These are phyloP conservation scores for Polydesmus complanatus DNA, from an alignment of 2,888 invertebrate species.

Conservation along the genomic window DNA sequence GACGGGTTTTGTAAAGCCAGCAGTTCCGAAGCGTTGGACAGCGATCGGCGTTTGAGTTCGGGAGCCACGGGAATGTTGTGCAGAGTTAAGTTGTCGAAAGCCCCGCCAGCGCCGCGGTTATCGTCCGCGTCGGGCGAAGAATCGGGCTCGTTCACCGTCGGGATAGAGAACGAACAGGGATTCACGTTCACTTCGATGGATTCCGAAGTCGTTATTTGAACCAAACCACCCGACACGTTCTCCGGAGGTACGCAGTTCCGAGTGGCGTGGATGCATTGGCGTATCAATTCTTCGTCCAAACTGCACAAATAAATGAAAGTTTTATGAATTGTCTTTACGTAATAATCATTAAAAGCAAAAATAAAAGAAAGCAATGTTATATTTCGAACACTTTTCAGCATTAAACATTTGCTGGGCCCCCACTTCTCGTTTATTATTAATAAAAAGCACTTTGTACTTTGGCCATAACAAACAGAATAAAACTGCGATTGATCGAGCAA, in stretches of 20 bases:
- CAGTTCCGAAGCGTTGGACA: neutral
- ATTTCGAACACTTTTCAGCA: too few species aligned
- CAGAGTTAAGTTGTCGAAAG: neutral
- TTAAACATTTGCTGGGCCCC: too few species aligned
- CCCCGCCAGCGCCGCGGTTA: neutral
- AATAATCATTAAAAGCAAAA: too few species aligned
- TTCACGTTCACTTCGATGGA: neutral
- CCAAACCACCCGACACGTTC: neutral
- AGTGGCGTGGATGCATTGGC: neutral
- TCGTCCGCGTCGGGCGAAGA: neutral
- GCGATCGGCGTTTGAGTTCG: neutral
- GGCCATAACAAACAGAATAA: too few species aligned
- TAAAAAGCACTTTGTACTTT: too few species aligned
- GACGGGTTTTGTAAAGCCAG: neutral
- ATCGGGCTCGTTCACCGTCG: neutral
- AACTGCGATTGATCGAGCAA: too few species aligned
- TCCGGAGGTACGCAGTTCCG: neutral
- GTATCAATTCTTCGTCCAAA: slow-evolving; percentile 11
- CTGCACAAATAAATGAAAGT: neutral
- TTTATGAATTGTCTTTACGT: neutral
- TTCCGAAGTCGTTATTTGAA: neutral
- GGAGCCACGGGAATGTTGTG: neutral
- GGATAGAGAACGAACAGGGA: neutral
- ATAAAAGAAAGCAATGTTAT: too few species aligned
- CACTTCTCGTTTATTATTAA: too few species aligned